phyloP scores from a whole-genome alignment of 1,140 invertebrate genomes.

The Limonius californicus region DNA sequence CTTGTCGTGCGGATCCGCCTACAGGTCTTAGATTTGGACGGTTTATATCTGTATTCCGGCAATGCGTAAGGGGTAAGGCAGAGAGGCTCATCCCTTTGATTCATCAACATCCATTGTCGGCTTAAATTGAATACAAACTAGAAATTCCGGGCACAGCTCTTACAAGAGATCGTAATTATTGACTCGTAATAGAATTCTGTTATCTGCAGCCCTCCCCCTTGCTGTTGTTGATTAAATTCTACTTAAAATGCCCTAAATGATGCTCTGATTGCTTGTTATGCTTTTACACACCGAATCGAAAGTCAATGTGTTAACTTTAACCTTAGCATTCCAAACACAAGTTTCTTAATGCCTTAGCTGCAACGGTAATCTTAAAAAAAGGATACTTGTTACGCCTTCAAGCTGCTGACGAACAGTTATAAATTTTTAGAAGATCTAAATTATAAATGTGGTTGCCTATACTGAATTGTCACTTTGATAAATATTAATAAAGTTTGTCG shows the following conservation, averaged over 20 bases:
- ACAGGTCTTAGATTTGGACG: not conserved
- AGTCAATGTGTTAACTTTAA: no score
- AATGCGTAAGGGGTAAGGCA: conserved; percentile 7
- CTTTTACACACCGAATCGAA: no score
- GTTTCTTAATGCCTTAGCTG: no score
- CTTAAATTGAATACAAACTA: conserved; percentile 43
- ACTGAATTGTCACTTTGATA: no score
- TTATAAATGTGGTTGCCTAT: no score
- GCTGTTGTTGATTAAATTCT: conserved; percentile 28
- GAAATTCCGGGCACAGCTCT: conserved; percentile 34
- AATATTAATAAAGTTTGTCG: no score
- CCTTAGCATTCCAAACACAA: no score
- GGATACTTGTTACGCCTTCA: no score
- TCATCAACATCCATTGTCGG: conserved; percentile 41
- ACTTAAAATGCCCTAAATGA: conserved; percentile 6
- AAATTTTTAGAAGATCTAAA: no score
- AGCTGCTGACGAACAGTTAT: no score
- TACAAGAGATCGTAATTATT: conserved; percentile 45
- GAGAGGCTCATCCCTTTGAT: conserved; percentile 35
- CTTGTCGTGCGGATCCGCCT: not conserved
- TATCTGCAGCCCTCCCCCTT: conserved; percentile 25
- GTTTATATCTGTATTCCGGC: conserved; percentile 1
- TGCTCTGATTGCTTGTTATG: not conserved
- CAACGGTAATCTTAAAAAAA: no score
- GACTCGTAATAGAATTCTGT: conserved; percentile 37